A percentile compares a stretch with the other conserved stretches of the same genome.
Evolutionary conservation across 2,113 vertebrate genomes (phyloP).

Genomic region (Callorhinus ursinus): DNA sequence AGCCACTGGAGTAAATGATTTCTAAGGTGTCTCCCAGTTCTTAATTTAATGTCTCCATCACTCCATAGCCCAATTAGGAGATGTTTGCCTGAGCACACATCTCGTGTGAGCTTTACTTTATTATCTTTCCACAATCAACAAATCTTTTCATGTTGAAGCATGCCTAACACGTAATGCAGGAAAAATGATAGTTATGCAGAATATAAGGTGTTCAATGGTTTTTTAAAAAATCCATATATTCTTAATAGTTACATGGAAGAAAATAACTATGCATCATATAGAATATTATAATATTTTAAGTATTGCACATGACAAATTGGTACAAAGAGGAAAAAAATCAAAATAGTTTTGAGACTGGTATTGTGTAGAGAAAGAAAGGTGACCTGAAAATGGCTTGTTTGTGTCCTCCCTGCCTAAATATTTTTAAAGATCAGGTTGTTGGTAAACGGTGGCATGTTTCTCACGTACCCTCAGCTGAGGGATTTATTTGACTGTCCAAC

Average conservation of each 20-base stretch:
- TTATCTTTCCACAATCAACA: not conserved
- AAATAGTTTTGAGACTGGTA: not conserved
- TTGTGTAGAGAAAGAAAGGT: not conserved
- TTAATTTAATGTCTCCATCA: not conserved
- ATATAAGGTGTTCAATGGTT: not conserved
- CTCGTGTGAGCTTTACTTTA: not conserved
- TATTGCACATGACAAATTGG: not conserved
- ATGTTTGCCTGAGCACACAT: not conserved
- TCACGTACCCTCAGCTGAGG: not conserved
- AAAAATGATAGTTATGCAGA: not conserved
- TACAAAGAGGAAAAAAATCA: not conserved
- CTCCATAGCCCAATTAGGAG: not conserved
- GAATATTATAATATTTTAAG: not conserved
- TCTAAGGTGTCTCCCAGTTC: not conserved
- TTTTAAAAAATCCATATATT: not conserved
- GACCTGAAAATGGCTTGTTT: not conserved
- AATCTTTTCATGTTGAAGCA: not conserved
- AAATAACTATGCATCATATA: not conserved
- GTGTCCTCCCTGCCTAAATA: not conserved
- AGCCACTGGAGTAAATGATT: not conserved
- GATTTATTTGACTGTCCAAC: constrained; percentile 3
- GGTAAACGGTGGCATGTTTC: not conserved
- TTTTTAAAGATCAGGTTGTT: constrained; percentile 23
- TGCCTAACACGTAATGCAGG: not conserved
- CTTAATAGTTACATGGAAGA: not conserved